A percentile compares a stretch with the other conserved stretches of the same genome.
Evolutionary conservation across 2,113 vertebrate species (phyloP).

Genomic region (Notothenia rossii): DNA sequence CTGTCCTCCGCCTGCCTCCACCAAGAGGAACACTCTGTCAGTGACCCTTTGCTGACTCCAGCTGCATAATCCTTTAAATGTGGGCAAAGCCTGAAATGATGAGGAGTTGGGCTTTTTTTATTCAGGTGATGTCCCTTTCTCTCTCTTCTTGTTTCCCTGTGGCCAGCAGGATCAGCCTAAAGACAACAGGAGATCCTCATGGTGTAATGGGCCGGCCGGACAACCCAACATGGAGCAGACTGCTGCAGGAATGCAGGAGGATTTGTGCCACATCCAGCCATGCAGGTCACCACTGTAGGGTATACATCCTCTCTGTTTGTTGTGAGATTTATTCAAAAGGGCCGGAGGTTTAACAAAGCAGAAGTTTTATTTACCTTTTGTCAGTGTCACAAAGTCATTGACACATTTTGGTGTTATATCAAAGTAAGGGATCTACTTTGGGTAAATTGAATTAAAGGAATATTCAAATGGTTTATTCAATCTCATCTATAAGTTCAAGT

Average conservation of each 20-base stretch:
- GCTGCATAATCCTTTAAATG: conserved; percentile 75
- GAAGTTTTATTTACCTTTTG: conserved; percentile 4
- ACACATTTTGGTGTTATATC: neutral
- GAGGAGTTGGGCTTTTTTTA: conserved; percentile 65
- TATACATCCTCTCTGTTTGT: conserved; percentile 8
- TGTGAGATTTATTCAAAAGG: neutral
- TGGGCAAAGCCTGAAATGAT: conserved; percentile 79
- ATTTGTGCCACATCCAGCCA: conserved; percentile 26
- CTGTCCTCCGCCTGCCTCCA: conserved; percentile 55
- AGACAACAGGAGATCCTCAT: conserved; percentile 46
- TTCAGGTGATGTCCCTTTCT: conserved; percentile 70
- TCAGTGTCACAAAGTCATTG: neutral
- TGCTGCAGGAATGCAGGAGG: conserved; percentile 25
- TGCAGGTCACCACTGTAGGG: neutral
- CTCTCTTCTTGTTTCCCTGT: conserved; percentile 46
- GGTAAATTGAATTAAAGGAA: neutral
- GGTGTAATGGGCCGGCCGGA: conserved; percentile 39
- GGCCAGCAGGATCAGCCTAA: conserved; percentile 53
- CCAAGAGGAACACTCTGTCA: conserved; percentile 57
- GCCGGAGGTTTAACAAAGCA: neutral
- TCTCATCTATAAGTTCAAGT: neutral
- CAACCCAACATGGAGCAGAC: conserved; percentile 20
- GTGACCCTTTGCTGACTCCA: conserved; percentile 76
- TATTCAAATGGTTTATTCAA: neutral
- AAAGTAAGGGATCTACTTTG: too few species aligned